phyloP scores from a whole-genome alignment of 1,140 invertebrate genomes.

The Idris sp. region DNA sequence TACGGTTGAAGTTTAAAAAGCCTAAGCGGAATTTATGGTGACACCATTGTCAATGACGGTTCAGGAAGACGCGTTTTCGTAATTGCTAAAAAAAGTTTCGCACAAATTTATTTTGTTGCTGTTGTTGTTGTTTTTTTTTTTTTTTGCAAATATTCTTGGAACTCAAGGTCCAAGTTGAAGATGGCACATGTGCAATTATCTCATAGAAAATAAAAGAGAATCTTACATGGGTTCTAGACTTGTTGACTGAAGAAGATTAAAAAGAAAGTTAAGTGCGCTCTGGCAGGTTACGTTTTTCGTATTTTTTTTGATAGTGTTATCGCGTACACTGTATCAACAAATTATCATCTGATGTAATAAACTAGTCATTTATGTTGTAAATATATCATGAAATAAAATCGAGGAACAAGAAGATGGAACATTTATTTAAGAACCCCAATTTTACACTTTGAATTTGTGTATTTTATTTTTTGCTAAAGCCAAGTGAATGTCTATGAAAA shows the following conservation, averaged over 20 bases:
- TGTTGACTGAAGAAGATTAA: slow-evolving; percentile 18
- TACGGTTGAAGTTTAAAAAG: slow-evolving; percentile 33
- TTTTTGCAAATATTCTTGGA: slow-evolving; percentile 6
- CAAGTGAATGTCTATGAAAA: slow-evolving; percentile 5
- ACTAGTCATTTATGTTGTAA: too few relatives aligned
- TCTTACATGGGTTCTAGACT: slow-evolving; percentile 8
- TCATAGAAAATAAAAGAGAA: slow-evolving; percentile 34
- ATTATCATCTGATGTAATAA: slow-evolving; percentile 17
- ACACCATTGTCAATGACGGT: slow-evolving; percentile 15
- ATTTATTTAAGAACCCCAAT: too few relatives aligned
- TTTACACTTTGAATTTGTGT: background rate
- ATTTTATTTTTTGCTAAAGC: background rate
- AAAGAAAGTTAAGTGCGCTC: slow-evolving; percentile 28
- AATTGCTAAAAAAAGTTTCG: too few relatives aligned
- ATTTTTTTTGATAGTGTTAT: slow-evolving; percentile 21
- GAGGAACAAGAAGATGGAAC: too few relatives aligned
- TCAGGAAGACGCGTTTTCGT: too few relatives aligned
- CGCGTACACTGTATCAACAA: slow-evolving; percentile 23
- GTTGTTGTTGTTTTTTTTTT: too few relatives aligned
- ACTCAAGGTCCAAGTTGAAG: slow-evolving; percentile 4
- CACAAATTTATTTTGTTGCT: too few relatives aligned
- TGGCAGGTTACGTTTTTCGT: slow-evolving; percentile 1
- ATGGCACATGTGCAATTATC: slow-evolving; percentile 30
- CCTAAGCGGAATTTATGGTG: slow-evolving; percentile 26
- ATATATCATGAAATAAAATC: too few relatives aligned